Evolutionary conservation across 2,113 vertebrate genomes (phyloP), one percentile per base, ranked within the genome.

Genomic region (Salvelinus namaycush): DNA sequence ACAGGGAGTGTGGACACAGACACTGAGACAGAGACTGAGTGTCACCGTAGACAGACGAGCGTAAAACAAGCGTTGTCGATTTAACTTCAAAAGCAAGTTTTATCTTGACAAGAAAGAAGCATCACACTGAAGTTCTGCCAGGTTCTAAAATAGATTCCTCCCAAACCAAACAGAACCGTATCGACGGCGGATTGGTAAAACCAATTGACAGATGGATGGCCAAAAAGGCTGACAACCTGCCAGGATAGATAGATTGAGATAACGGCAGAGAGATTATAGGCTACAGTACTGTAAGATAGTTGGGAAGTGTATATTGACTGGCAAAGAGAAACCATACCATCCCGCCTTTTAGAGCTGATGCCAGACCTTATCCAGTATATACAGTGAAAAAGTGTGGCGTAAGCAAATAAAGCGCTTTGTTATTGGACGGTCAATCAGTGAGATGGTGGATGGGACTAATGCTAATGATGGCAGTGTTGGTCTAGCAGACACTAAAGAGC

Each of bases 361-460:
- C 29, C 18, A 20, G 7, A 29, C 18, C 18, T 26, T 54, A 22
- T 29, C 69, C 39, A 70, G 9, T 26, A 66, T 54, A 22, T 54
- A 14, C 27, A 13, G 22, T 66, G 34, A 34, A 70, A 70, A 13
- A 7, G 31, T 44, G n/a, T 76, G 51, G 59, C 4, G 27, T 22
- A 9, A 24, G 70, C 48, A 34, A 51, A 81, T 68, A 48, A 70
- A 1, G 39, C 18, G 22, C 27, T 68, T 77, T 73, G 70, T 0
- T 48, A n/a, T 14, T 68, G 18, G 67, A 34, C 31, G 69, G 68
- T 80, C 77, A 77, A 80, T 82, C 87, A 71, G 51, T 0, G 74
- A 79, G 79, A 88, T 71, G 77, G 78, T 83, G 77, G 73, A 76
- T 48, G 20, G 48, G 66, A 71, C 76, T 79, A 77, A 82, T 86